phyloP scores from a whole-genome alignment of 30 jellyfish, hydroid and myxozoan genomes.

The Turritopsis rubra region DNA sequence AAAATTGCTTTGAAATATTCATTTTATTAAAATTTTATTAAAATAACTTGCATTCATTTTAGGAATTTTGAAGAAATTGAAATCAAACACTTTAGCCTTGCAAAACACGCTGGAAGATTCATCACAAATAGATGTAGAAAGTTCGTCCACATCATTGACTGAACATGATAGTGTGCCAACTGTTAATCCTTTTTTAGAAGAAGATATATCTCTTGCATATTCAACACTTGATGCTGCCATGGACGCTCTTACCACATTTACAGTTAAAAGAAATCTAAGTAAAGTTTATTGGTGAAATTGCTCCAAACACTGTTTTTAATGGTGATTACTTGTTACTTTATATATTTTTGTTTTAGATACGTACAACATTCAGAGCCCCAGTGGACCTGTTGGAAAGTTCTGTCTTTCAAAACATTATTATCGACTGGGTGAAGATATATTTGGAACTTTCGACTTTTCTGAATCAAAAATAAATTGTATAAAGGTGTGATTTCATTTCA shows the following conservation, averaged over 20 bases:
- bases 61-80: neutral
- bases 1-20: too few species aligned
- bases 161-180: neutral
- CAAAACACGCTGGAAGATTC: neutral
- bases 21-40: too few species aligned
- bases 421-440: conserved; percentile 94
- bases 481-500: conserved; percentile 47
- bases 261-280: conserved; percentile 71
- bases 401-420: conserved; percentile 65
- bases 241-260: conserved; percentile 50
- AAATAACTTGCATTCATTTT: too few species aligned
- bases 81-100: neutral
- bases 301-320: neutral
- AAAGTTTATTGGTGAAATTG: conserved; percentile 16
- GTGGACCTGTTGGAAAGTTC: conserved; percentile 91
- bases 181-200: conserved; percentile 75
- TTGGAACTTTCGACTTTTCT: conserved; percentile 83
- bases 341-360: conserved; percentile 41
- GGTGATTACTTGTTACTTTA: neutral
- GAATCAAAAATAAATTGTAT: conserved; percentile 59
- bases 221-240: conserved; percentile 49
- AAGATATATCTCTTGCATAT: conserved; percentile 21
- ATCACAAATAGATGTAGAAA: neutral
- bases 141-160: neutral
- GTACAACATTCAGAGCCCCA: conserved; percentile 71